phyloP scores from a whole-genome alignment of 1,140 invertebrate species.

The Drosophila subobscura region DNA sequence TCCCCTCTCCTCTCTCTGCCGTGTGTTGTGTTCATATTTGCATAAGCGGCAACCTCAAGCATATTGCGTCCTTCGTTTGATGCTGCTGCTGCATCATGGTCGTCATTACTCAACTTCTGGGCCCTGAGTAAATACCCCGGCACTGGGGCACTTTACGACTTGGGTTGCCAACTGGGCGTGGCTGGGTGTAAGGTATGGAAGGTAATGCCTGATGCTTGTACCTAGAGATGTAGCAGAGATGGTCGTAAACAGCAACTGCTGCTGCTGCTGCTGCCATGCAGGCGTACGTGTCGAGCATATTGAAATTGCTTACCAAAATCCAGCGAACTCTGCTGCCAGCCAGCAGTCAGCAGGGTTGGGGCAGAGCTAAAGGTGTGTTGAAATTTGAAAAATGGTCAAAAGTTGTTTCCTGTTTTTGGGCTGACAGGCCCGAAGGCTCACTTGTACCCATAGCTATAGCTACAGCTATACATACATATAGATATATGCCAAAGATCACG shows the following conservation, averaged over 20 bases:
- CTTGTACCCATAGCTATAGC: constrained; percentile 36
- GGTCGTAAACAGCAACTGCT: constrained; percentile 57
- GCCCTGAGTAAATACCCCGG: constrained; percentile 53
- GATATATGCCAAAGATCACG: constrained; percentile 62
- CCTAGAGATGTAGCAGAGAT: constrained; percentile 35
- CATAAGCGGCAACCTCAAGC: constrained; percentile 42
- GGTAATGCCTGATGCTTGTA: constrained; percentile 36
- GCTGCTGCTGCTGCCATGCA: constrained; percentile 16
- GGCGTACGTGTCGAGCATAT: constrained; percentile 50
- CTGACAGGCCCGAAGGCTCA: constrained; percentile 43
- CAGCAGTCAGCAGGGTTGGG: not conserved
- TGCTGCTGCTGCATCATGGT: constrained; percentile 51
- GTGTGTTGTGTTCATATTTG: constrained; percentile 59
- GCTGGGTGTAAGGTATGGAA: constrained; percentile 29
- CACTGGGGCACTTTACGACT: constrained; percentile 54
- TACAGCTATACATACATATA: constrained; percentile 22
- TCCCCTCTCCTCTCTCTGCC: constrained; percentile 5
- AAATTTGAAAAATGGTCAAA: constrained; percentile 64
- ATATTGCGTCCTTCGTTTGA: constrained; percentile 38
- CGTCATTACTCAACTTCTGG: constrained; percentile 62
- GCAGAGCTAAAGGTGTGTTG: not conserved
- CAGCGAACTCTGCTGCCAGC: constrained; percentile 8
- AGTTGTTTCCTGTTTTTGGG: constrained; percentile 54
- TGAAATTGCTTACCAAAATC: constrained; percentile 48
- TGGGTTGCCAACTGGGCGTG: constrained; percentile 39